Evolutionary conservation across 2,797 vertebrate genomes (phyloP).

Genomic region (Podarcis siculus): DNA sequence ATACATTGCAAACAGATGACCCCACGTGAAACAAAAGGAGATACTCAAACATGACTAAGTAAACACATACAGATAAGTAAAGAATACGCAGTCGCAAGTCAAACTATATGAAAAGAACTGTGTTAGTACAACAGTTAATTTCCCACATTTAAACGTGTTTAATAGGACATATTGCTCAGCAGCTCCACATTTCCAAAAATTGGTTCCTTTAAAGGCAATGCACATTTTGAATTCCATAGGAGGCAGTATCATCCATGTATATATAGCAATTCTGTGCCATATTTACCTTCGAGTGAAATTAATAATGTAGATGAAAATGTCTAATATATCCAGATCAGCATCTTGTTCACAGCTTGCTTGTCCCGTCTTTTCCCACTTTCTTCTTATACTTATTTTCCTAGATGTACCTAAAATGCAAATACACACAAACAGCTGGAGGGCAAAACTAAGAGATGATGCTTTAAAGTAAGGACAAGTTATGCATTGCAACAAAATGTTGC

Average conservation of each 20-base stretch:
- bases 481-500: background rate
- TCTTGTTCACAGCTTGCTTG: background rate
- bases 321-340: background rate
- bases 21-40: conserved; percentile 24
- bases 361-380: background rate
- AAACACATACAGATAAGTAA: background rate
- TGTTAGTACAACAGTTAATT: background rate
- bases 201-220: background rate
- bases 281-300: background rate
- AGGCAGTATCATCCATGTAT: background rate
- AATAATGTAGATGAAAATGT: background rate
- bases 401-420: background rate
- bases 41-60: conserved; percentile 26
- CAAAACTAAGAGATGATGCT: background rate
- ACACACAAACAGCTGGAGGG: background rate
- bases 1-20: conserved; percentile 24
- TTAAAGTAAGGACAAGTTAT: background rate
- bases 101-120: background rate
- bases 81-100: background rate
- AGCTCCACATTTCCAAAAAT: conserved; percentile 28
- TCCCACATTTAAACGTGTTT: background rate
- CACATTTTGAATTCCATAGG: background rate
- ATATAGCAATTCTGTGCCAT: background rate
- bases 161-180: background rate
- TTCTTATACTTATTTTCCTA: background rate